Percentiles rank a stretch among this genome's conserved stretches.
Conservation (phyloP, 2,888 invertebrate species). For the Syrista parreyssii region DNA sequence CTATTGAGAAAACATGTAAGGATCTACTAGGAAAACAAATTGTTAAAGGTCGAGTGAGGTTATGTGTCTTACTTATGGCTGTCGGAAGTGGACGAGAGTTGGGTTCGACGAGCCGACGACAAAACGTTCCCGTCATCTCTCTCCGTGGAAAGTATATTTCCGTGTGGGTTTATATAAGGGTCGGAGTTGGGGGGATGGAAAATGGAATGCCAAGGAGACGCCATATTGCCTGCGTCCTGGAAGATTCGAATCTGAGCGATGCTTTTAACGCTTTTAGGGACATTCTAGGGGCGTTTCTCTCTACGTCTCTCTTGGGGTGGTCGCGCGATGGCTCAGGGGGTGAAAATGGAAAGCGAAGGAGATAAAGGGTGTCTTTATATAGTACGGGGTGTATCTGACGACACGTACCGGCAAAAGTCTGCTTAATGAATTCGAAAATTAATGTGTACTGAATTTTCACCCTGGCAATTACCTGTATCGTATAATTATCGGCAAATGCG, state of each 20-base stretch:
- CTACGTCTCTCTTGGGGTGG: not conserved
- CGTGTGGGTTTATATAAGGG: not conserved
- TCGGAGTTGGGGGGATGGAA: not conserved
- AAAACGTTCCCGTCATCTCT: not conserved
- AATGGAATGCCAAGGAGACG: not conserved
- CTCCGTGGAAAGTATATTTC: not conserved
- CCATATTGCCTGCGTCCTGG: not conserved
- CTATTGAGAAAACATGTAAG: not conserved
- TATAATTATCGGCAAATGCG: not conserved
- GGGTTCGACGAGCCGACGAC: not conserved
- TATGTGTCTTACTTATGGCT: not conserved
- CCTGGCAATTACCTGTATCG: not conserved
- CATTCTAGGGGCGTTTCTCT: not conserved
- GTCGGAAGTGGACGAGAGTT: not conserved
- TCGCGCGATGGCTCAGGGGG: not conserved
- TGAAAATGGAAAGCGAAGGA: not conserved
- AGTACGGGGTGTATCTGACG: not conserved
- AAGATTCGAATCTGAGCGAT: constrained; percentile 1
- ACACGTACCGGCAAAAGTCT: not conserved
- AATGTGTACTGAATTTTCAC: not conserved
- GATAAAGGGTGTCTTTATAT: not conserved
- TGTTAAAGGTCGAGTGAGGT: not conserved
- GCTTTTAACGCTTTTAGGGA: constrained; percentile 8
- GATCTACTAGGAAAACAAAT: too few species aligned
- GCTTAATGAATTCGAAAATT: constrained; percentile 2